A percentile compares a stretch with the other conserved stretches of the same genome.
These are phyloP conservation scores for Aphodius sticticus DNA, from an alignment of 2,888 invertebrate species.

Conservation along the genomic window DNA sequence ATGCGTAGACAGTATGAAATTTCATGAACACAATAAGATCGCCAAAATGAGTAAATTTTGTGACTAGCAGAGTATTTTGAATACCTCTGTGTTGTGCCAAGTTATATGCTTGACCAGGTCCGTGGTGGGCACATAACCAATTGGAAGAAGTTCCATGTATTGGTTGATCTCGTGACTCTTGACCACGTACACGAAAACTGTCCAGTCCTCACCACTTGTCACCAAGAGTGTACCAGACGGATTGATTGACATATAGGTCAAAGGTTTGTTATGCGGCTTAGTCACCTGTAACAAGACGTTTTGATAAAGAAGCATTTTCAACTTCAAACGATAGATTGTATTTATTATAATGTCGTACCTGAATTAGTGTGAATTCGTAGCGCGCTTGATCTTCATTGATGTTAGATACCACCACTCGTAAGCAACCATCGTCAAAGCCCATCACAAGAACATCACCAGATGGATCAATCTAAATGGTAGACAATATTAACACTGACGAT, in stretches of 20 bases:
- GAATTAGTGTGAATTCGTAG: constrained; percentile 40
- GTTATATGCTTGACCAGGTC: constrained; percentile 71
- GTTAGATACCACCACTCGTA: constrained; percentile 63
- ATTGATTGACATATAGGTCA: constrained; percentile 71
- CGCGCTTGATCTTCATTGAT: constrained; percentile 35
- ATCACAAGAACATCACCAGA: constrained; percentile 72
- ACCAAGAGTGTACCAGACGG: constrained; percentile 66
- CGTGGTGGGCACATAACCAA: constrained; percentile 73
- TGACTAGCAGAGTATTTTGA: constrained; percentile 11
- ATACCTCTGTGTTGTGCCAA: constrained; percentile 70
- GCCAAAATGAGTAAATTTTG: too few relatives aligned
- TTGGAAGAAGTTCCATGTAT: constrained; percentile 64
- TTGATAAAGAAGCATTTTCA: not conserved
- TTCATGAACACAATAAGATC: too few relatives aligned
- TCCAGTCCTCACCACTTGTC: constrained; percentile 72
- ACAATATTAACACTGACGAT: not conserved
- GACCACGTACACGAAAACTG: constrained; percentile 73
- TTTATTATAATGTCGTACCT: constrained; percentile 32
- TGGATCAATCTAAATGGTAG: constrained; percentile 64
- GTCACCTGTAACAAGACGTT: constrained; percentile 58
- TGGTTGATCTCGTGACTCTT: constrained; percentile 42
- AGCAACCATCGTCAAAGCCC: constrained; percentile 76
- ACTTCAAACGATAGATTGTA: not conserved
- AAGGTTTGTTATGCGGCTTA: constrained; percentile 73
- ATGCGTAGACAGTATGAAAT: too few relatives aligned